phyloP scores from a whole-genome alignment of 92 coral and sea anemone species.

The Metridium senile region DNA sequence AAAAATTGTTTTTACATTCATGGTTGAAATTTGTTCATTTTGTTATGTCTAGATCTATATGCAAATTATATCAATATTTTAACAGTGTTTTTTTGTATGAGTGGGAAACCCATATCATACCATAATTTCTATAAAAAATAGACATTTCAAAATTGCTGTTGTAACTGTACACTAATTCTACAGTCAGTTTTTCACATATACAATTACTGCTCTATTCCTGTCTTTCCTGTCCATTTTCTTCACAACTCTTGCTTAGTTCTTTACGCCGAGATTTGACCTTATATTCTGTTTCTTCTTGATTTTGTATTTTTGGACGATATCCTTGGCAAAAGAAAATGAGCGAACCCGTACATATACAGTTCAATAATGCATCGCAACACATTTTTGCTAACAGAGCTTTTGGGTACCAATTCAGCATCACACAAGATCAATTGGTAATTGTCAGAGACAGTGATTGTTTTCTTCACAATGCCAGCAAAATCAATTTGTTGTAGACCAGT shows the following conservation, averaged over 20 bases:
- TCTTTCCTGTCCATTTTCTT: constrained; percentile 49
- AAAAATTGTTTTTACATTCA: no score
- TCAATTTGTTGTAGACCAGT: neutral
- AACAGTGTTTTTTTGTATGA: no score
- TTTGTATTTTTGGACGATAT: constrained; percentile 44
- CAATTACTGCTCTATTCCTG: constrained; percentile 29
- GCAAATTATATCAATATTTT: no score
- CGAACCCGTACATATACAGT: constrained; percentile 41
- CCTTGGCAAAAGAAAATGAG: constrained; percentile 63
- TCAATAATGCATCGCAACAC: constrained; percentile 47
- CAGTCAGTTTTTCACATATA: no score
- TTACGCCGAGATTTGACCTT: constrained; percentile 49
- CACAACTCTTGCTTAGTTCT: constrained; percentile 53
- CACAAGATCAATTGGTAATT: constrained; percentile 33
- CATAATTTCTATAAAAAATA: no score
- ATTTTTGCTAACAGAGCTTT: constrained; percentile 39
- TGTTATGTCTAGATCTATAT: no score
- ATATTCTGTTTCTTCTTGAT: constrained; percentile 44
- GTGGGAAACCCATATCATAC: no score
- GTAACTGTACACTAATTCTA: no score
- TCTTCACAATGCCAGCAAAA: neutral
- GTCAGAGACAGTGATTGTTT: constrained; percentile 37
- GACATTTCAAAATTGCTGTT: no score
- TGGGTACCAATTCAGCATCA: constrained; percentile 34
- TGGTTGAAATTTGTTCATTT: no score